Base-by-base conservation (phyloP, 1,140 invertebrate species). In the Dolichoris vasculosae region DNA sequence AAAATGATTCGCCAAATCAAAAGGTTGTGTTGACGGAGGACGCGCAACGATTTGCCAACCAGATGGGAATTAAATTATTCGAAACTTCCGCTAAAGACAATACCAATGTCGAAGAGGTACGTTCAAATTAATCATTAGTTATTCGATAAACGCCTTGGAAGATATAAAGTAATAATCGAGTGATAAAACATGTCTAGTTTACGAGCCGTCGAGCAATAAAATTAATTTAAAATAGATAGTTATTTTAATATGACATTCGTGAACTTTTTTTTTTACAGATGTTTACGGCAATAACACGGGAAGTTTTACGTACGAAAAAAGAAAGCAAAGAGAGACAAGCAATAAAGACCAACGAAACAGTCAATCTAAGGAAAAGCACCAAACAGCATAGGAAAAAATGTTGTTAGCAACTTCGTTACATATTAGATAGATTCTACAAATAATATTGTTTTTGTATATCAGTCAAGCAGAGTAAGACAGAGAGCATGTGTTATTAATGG, bases 61-160 rank as follows among this genome's bases (percentile, higher is more conserved):
- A 99, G 94, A 99, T 99, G 98, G 96, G 96, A 86, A 99, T 99
- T 91, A 96, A 97, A 89, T 94, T 99, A 82, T 99, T 98, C 94
- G 99, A 99, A 94, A 99, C 99, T 88, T 99, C 98, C 92, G 99
- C 99, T 91, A 99, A 99, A 95, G 98, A 99, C 91, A 99, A 99
- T 94, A 97, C 98, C 88, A 99, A 99, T 95, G 99, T 99, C 80
- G 98, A 99, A 94, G 98, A 99, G 95, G 96, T 97, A 95, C 95
- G 76, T 83, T 59, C 76, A 90, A 73, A 48, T 23, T 59, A n/a
- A 64, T 51, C 11, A 48, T 55, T n/a, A 38, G 11, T 51, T 48
- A 32, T 32, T 51, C 46, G 32, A 51, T 76, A 51, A 76, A 26
- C 13, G 7, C 32, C 6, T 32, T 8, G 2, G n/a, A 20, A 32